A percentile compares a stretch with the other conserved stretches of the same genome.
These are phyloP conservation scores for Caenorhabditis panamensis DNA, from an alignment of 2,888 invertebrate species.

Conservation along the genomic window DNA sequence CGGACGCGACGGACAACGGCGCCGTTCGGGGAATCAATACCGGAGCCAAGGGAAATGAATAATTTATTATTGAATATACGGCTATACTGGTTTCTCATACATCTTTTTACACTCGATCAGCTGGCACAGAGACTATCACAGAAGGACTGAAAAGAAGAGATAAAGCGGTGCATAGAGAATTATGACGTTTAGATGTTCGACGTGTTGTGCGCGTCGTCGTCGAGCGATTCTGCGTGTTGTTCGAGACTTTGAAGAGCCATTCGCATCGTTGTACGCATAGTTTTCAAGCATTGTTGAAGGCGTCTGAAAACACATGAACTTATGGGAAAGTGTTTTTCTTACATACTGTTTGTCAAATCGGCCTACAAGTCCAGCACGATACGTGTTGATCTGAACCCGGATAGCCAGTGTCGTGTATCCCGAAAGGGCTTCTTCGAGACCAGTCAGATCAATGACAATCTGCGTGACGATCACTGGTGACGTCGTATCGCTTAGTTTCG, in stretches of 20 bases:
- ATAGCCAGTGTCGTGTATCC: constrained; percentile 67
- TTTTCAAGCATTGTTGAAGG: constrained; percentile 71
- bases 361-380: constrained; percentile 67
- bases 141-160: not conserved
- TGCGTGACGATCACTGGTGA: constrained; percentile 70
- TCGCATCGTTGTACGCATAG: constrained; percentile 72
- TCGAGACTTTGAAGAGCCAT: constrained; percentile 75
- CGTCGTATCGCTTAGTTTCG: constrained; percentile 44
- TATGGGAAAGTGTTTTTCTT: not conserved
- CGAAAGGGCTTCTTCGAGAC: constrained; percentile 77
- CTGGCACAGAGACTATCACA: constrained; percentile 15
- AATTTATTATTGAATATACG: constrained; percentile 1
- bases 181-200: constrained; percentile 63
- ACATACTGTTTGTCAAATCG: constrained; percentile 70
- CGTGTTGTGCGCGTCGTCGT: constrained; percentile 66
- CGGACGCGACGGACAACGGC: constrained; percentile 19
- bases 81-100: not conserved
- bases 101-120: not conserved
- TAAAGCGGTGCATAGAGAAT: not conserved
- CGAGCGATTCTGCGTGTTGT: constrained; percentile 42
- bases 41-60: not conserved
- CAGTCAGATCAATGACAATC: constrained; percentile 79
- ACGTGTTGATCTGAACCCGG: constrained; percentile 66
- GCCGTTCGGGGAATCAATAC: not conserved
- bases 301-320: constrained; percentile 65